Evolutionary conservation across 2,113 vertebrate species (phyloP), one percentile per base, ranked within the genome.

Genomic region (Pholis gunnellus): DNA sequence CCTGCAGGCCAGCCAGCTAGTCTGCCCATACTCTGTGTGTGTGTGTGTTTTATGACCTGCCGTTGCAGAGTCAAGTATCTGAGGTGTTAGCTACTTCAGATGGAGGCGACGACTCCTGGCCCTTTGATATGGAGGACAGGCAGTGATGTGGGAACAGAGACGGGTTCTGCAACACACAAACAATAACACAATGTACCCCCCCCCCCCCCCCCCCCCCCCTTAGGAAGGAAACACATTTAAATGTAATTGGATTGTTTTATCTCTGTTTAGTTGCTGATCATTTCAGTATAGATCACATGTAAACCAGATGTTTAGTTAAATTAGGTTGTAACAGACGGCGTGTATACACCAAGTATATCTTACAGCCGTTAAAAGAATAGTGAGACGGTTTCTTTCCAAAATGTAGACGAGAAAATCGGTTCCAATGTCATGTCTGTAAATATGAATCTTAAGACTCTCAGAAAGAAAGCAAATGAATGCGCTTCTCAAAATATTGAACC

Each of bases 71-170:
- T 83, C 81, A 89, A 92, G 88, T 85, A 85, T 82, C 74, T n/a
- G 87, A 93, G 92, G 94, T 92, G 92, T 91, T 57, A 89, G 84
- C 72, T 72, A 78, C 80, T 89, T 91, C 72, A 87, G 87, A 91
- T 57, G 78, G 83, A 89, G 81, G 82, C 40, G 79, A 73, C 79
- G 85, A 79, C 83, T 83, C 65, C 5, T 52, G 38, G 68, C 72
- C 82, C 92, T 95, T 95, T 95, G 93, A 95, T 92, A 94, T 94
- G 87, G 83, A 93, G 76, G 87, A 71, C 71, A 48, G 84, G 52
- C 83, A 71, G 75, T 76, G 69, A 88, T 77, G 83, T 93, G 90
- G 64, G 90, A 92, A 91, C 76, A 64, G 74, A 81, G 74, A 59
- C 18, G 3, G 34, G 14, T n/a, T 61, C 60, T 60, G 60, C 46